Evolutionary conservation across 2,888 invertebrate genomes (phyloP), one percentile per base, ranked within the genome.

Genomic region (Rhamnusium bicolor): DNA sequence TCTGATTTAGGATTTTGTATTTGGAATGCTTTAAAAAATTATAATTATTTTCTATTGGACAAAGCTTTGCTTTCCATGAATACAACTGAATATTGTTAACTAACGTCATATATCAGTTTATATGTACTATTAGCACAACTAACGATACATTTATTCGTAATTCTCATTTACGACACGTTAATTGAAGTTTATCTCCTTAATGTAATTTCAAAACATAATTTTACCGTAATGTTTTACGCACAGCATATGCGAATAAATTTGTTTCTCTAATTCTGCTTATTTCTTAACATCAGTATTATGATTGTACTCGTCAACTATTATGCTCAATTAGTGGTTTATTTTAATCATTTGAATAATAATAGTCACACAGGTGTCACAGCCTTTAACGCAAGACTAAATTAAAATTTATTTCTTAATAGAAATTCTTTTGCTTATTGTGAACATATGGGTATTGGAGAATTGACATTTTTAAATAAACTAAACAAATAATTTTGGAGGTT

Each of bases 151-250:
- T 56, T 56, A 56, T 56, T 27, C 27, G 54, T 56, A 56, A 56
- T 56, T 27, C 54, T 12, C 14, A 56, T 56, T 53, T 56, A 56
- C 54, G 54, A 56, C n/a, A 24, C 14, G 27, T 12, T 56, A 56
- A 56, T 56, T 56, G 54, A 56, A 27, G 54, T 56, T 56, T 24
- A 56, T 53, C 54, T 27, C n/a, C 27, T 56, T 27, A 56, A 8
- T 14, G 54, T 27, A n/a, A 14, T 14, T 27, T 7, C 14, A n/a
- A 27, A n/a, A 14, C 40, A 40, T 40, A 12, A n/a, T n/a, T 40
- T 40, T 14, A 27, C 27, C 24, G 53, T 56, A 56, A n/a, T 27
- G 27, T 24, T 14, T 24, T 27, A 16, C 19, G 24, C 2, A 14
- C 54, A 56, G 14, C 54, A 24, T 24, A 10, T 54, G 54, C 7